Evolutionary conservation across 2,888 invertebrate genomes (phyloP).

Genomic region (Sycophila texana): DNA sequence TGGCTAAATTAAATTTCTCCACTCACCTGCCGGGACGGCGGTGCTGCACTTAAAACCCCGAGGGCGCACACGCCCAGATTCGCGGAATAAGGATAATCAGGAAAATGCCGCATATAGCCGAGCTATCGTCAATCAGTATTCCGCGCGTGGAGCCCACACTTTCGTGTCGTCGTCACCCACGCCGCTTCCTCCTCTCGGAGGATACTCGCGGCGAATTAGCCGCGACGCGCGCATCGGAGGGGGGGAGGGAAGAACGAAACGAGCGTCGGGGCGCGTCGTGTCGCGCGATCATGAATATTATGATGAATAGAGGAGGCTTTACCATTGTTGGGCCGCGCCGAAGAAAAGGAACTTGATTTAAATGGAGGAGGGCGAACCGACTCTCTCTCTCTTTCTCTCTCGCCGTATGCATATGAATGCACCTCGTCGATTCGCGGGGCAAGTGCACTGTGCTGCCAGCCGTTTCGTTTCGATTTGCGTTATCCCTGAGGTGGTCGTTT

Average conservation of each 20-base stretch:
- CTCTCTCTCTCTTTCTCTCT: not conserved
- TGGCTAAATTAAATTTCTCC: not conserved
- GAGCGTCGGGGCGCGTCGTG: constrained; percentile 10
- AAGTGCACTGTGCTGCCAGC: not conserved
- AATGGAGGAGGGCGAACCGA: constrained; percentile 44
- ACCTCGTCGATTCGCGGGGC: not conserved
- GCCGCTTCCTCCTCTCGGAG: not conserved
- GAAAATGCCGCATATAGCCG: constrained; percentile 48
- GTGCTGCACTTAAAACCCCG: not conserved
- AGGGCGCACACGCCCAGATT: not conserved
- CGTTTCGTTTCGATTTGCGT: not conserved
- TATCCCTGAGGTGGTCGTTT: not conserved
- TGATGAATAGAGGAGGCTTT: constrained; percentile 52
- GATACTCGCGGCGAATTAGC: constrained; percentile 39
- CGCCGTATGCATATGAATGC: constrained; percentile 48
- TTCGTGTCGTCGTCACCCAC: not conserved
- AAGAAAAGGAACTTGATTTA: constrained; percentile 53
- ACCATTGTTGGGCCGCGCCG: constrained; percentile 35
- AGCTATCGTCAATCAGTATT: constrained; percentile 46
- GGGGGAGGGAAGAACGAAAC: not conserved
- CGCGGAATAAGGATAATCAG: constrained; percentile 54
- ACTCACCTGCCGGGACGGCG: not conserved
- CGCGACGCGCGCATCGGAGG: constrained; percentile 28
- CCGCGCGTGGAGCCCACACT: constrained; percentile 15
- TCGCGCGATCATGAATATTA: constrained; percentile 55